These are phyloP conservation scores for Metalampra italica DNA, from an alignment of 2,888 invertebrate genomes.

Conservation along the genomic window DNA sequence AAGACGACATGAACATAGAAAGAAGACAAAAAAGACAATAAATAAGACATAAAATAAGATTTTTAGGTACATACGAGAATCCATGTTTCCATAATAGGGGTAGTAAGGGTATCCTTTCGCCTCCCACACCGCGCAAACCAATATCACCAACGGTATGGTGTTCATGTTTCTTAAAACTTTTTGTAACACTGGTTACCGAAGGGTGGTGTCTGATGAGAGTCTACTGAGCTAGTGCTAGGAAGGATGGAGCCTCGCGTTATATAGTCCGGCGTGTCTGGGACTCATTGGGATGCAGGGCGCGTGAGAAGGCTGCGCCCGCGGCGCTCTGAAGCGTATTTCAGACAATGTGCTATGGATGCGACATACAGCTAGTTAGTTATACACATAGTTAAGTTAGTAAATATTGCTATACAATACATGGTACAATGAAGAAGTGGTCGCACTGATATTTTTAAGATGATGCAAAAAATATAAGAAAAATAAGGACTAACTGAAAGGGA, in stretches of 20 bases:
- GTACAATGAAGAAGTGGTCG: too few relatives aligned
- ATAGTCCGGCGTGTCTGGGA: slow-evolving; percentile 56
- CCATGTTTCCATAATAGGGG: slow-evolving; percentile 62
- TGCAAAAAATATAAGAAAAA: too few relatives aligned
- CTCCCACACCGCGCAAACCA: slow-evolving; percentile 49
- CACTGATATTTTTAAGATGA: too few relatives aligned
- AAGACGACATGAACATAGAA: too few relatives aligned
- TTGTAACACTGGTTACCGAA: slow-evolving; percentile 26
- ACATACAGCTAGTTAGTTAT: too few relatives aligned
- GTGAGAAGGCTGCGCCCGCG: slow-evolving; percentile 43
- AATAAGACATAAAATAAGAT: too few relatives aligned
- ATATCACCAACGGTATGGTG: slow-evolving; percentile 34
- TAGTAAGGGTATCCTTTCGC: slow-evolving; percentile 56
- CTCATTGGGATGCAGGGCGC: slow-evolving; percentile 66
- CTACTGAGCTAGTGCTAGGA: slow-evolving; percentile 46
- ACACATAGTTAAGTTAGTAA: too few relatives aligned
- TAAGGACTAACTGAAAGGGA: too few relatives aligned
- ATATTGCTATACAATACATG: too few relatives aligned
- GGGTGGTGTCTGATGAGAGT: slow-evolving; percentile 45
- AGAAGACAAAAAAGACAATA: too few relatives aligned
- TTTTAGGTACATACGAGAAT: slow-evolving; percentile 52
- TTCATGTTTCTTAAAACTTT: slow-evolving; percentile 38
- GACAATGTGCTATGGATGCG: too few relatives aligned
- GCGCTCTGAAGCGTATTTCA: slow-evolving; percentile 18
- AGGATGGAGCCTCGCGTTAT: slow-evolving; percentile 47